Evolutionary conservation across 2,113 vertebrate genomes (phyloP), one percentile per base, ranked within the genome.

Genomic region (Megaleporinus macrocephalus): DNA sequence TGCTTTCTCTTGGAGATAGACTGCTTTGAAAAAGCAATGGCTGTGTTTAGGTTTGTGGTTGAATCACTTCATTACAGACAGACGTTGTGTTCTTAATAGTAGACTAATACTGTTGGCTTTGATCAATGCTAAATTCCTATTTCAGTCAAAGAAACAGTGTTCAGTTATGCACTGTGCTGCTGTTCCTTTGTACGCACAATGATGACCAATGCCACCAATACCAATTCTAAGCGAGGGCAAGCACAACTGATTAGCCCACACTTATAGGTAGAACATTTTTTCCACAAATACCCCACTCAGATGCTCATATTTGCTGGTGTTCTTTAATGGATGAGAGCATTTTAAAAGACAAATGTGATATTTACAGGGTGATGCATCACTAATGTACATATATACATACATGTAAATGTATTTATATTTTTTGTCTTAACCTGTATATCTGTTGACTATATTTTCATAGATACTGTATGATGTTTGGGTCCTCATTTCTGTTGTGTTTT

Each of bases 371-470:
- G 86, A 88, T 80, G 84, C 84, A 88, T 92, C 91, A 82, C 87
- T 87, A 53, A 82, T 93, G 92, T 94, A 92, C 61, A 92, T 90
- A 91, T 89, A 90, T 86, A 88, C 85, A 92, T 89, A 90, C 44
- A 87, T 91, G 85, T 87, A 91, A 88, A 90, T 92, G 89, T 93
- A 93, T 88, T 90, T 91, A 88, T 93, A 92, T 91, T 91, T 89
- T 92, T 93, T 90, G 87, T 92, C 82, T 89, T 86, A 86, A 90
- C 87, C 76, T 93, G 88, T 89, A 91, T 90, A 92, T 93, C 88
- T 90, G 89, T 94, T 89, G 87, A 92, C 88, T 89, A 89, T 92
- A 92, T 93, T 93, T 94, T 91, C 90, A 91, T 90, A 93, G 90
- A 86, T 83, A 78, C 73, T 86, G 78, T 88, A 85, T 47, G 75